phyloP scores from a whole-genome alignment of 2,113 vertebrate genomes.

The Ageneiosus marmoratus region DNA sequence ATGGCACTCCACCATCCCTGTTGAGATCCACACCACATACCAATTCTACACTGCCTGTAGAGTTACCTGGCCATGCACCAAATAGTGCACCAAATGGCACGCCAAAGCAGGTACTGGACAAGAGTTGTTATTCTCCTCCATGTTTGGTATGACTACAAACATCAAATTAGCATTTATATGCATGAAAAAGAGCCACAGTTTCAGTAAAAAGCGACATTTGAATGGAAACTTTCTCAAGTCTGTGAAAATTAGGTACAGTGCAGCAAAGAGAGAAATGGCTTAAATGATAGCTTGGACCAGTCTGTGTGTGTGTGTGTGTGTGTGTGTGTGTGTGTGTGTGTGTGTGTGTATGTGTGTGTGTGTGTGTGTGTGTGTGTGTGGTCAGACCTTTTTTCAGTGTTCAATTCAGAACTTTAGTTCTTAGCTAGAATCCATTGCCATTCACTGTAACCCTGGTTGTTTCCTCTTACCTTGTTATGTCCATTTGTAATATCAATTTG shows the following conservation, averaged over 20 bases:
- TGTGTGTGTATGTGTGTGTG: no score
- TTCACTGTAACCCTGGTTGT: background rate
- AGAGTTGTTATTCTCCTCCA: background rate
- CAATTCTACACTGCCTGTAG: constrained; percentile 58
- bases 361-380: no score
- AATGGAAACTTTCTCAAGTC: background rate
- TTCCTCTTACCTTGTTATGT: no score
- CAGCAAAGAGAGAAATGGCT: background rate
- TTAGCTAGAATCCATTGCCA: background rate
- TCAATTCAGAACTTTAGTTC: background rate
- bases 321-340: no score
- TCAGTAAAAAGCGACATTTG: background rate
- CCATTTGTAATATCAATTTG: no score
- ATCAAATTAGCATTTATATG: background rate
- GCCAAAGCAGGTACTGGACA: constrained; percentile 65
- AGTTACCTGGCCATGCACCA: constrained; percentile 53
- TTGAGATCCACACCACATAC: constrained; percentile 45
- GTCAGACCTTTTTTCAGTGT: background rate
- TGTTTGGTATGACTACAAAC: background rate
- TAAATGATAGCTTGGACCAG: background rate
- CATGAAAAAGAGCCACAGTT: background rate
- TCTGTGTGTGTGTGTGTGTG: no score
- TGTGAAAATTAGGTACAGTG: background rate
- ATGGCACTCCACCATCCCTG: constrained; percentile 68
- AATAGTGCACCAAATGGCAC: constrained; percentile 61